Base-by-base conservation (phyloP, 2,888 invertebrate genomes). In the Eudasyphora cyanicolor region DNA sequence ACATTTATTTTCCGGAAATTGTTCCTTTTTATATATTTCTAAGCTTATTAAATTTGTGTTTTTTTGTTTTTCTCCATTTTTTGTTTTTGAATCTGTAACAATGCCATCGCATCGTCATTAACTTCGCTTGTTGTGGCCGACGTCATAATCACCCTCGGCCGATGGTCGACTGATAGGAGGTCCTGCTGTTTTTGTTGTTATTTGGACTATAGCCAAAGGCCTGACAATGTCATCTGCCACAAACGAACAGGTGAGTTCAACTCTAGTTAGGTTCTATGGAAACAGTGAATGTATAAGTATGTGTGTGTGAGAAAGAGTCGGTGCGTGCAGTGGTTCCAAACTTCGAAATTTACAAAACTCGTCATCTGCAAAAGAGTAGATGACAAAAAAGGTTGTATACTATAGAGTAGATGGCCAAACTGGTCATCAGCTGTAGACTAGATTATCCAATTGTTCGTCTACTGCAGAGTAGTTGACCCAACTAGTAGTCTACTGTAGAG, bases 131-230 rank as follows among this genome's bases (percentile, higher is more conserved):
- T 49, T 49, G 49, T n/a, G n/a, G 10, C 24, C 14, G 32, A 60
- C 21, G 27, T n/a, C 38, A 81, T 57, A 49, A 71, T 12, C 27
- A 75, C 6, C 42, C 29, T 54, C 19, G 76, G 24, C 19, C 12
- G 42, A 19, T 17, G 8, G 24, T 45, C 19, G 27, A 32, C 67
- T 85, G 62, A 8, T 86, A 92, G 92, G 92, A 77, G 91, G 92
- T 19, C 92, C 92, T 57, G 92, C 91, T 27, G 84, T 91, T 70
- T 92, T 91, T 82, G 91, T 92, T 80, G 87, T 90, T 57, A 88
- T 89, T 78, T 92, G 92, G 92, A 88, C 89, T 14, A 87, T 92
- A 85, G 91, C 91, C 32, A 92, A 92, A 86, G 88, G 90, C 75
- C 87, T 91, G 75, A 91, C 91, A 38, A 88, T 90, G 57, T 88